Base-by-base conservation (phyloP, 2,888 invertebrate genomes). In the Lamproptera curius region DNA sequence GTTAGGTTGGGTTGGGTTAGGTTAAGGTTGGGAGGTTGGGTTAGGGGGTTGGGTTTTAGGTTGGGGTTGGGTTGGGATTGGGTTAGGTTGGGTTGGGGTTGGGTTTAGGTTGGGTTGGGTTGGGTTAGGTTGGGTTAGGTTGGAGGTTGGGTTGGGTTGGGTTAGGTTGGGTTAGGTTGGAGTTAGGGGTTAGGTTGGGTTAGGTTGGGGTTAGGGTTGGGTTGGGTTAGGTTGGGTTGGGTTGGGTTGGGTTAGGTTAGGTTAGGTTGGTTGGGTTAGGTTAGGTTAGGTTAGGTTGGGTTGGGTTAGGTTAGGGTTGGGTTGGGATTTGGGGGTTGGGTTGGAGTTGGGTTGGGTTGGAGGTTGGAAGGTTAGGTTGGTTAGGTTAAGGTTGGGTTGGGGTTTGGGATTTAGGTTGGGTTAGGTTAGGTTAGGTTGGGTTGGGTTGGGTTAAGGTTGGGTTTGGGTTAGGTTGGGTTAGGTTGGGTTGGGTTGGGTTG, bases 401-500 rank as follows among this genome's bases (percentile, higher is more conserved):
- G 53, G n/a, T n/a, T n/a, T n/a, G n/a, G n/a, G n/a, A n/a, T n/a
- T 53, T 50, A 47, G 53, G 53, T 53, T 50, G 49, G 53, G 52
- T 52, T 50, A 46, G 53, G 53, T 53, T 50, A 52, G 52, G 52
- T 52, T 50, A 52, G 52, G 34, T 35, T 35, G 14, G 34, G 34
- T 35, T 35, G 10, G 34, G 34, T 35, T 42, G 42, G 47, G 47
- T 47, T 42, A 42, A n/a, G n/a, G n/a, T n/a, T n/a, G n/a, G n/a
- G n/a, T n/a, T n/a, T n/a, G n/a, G 47, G 47, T 47, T 42, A 47
- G 47, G 47, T 47, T 42, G 37, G 47, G 47, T 47, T 42, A 47
- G 47, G 47, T 47, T 42, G 37, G 47, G 47, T 47, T 42, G 37
- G 47, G 47, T 47, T 42, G 42, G 47, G 47, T 42, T 42, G 33